Evolutionary conservation across 2,797 vertebrate species (phyloP).

Genomic region (Tenualosa thibaudeaui): DNA sequence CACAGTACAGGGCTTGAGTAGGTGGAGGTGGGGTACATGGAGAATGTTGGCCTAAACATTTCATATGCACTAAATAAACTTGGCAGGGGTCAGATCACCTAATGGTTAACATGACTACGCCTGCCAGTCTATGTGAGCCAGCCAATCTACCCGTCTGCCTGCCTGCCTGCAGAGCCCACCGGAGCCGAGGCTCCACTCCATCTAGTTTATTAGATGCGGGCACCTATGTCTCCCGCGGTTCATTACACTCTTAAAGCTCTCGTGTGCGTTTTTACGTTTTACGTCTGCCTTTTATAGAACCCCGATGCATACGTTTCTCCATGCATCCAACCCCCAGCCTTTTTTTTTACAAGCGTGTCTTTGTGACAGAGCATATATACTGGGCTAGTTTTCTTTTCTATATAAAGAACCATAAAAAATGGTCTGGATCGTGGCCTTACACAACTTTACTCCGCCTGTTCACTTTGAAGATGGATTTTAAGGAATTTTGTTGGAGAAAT

Average conservation of each 20-base stretch:
- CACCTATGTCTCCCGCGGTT: not conserved
- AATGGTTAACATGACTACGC: not conserved
- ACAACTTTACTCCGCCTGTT: not conserved
- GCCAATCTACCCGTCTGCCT: not conserved
- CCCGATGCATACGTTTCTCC: not conserved
- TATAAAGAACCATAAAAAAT: not conserved
- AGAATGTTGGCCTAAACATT: not conserved
- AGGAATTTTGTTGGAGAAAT: not conserved
- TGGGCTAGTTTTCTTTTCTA: not conserved
- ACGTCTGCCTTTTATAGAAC: not conserved
- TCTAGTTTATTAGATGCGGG: not conserved
- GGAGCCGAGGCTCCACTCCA: not conserved
- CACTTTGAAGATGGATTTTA: not conserved
- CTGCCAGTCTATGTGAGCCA: not conserved
- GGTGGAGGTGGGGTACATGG: not conserved
- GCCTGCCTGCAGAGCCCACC: not conserved
- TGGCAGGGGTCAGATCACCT: conserved; percentile 5
- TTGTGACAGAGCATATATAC: not conserved
- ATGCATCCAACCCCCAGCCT: not conserved
- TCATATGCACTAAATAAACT: not conserved
- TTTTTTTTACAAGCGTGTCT: not conserved
- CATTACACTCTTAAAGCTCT: not conserved
- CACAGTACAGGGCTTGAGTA: too few relatives aligned
- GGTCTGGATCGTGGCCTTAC: not conserved
- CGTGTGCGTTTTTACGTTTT: not conserved